Conservation (phyloP, 2,797 vertebrate genomes). For the Amniataba percoides region DNA sequence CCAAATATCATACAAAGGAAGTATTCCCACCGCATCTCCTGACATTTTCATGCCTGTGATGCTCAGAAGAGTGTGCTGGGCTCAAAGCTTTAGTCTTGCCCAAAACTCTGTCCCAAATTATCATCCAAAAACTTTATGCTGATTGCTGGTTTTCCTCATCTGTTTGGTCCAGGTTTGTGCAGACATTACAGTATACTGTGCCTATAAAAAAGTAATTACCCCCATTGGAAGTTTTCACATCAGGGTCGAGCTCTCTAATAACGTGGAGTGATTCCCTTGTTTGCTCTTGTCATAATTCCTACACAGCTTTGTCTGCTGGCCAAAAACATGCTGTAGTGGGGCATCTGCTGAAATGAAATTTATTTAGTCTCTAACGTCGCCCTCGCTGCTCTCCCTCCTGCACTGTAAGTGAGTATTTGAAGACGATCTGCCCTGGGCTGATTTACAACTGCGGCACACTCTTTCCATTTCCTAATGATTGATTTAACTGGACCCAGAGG, state of each 20-base stretch:
- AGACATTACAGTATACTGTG: neutral
- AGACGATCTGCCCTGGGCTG: neutral
- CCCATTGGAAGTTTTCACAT: neutral
- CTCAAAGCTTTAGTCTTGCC: neutral
- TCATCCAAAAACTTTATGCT: neutral
- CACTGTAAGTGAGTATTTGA: constrained; percentile 3
- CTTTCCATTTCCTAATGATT: constrained; percentile 26
- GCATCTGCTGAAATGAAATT: neutral
- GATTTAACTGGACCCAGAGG: constrained; percentile 7
- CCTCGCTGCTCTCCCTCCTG: neutral
- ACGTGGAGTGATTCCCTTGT: neutral
- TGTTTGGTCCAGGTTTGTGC: neutral
- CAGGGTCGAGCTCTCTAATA: neutral
- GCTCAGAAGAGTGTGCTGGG: constrained; percentile 8
- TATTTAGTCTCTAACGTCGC: neutral
- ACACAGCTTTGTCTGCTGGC: too few relatives aligned
- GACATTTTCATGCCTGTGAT: constrained; percentile 9
- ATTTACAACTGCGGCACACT: neutral
- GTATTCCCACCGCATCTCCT: constrained; percentile 3
- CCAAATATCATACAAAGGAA: constrained; percentile 7
- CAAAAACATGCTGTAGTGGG: neutral
- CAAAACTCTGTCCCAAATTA: constrained; percentile 1
- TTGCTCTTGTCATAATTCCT: neutral
- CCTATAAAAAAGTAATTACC: neutral
- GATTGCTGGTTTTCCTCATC: neutral